A percentile compares a stretch with the other conserved stretches of the same genome.
phyloP scores from a whole-genome alignment of 2,113 vertebrate species.

The Eretmochelys imbricata region DNA sequence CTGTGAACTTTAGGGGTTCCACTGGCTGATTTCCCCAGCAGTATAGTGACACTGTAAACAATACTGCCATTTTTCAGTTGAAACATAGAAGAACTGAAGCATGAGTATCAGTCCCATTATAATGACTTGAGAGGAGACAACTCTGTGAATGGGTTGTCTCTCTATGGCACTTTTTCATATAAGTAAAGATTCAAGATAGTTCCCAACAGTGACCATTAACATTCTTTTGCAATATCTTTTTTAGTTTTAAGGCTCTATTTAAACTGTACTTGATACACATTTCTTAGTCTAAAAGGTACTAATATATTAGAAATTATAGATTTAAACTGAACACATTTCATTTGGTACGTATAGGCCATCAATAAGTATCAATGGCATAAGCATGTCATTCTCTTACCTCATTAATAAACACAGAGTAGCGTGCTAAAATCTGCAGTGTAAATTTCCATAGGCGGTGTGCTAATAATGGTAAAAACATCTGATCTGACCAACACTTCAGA shows the following conservation, averaged over 20 bases:
- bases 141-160: background rate
- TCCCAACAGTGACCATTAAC: background rate
- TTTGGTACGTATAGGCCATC: accelerated
- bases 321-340: background rate
- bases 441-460: constrained; percentile 95
- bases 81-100: background rate
- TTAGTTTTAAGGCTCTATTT: background rate
- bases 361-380: background rate
- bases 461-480: constrained; percentile 87
- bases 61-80: background rate
- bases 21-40: background rate
- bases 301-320: background rate
- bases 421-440: constrained; percentile 89
- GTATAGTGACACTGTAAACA: background rate
- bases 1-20: background rate
- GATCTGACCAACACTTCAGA: constrained; percentile 90
- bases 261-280: background rate
- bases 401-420: constrained; percentile 88
- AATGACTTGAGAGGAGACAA: background rate
- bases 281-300: background rate
- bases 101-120: background rate
- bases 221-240: background rate
- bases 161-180: background rate
- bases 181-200: background rate
- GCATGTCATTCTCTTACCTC: constrained; percentile 83